Evolutionary conservation across 2,888 invertebrate species (phyloP).

Genomic region (Lochmaea capreae): DNA sequence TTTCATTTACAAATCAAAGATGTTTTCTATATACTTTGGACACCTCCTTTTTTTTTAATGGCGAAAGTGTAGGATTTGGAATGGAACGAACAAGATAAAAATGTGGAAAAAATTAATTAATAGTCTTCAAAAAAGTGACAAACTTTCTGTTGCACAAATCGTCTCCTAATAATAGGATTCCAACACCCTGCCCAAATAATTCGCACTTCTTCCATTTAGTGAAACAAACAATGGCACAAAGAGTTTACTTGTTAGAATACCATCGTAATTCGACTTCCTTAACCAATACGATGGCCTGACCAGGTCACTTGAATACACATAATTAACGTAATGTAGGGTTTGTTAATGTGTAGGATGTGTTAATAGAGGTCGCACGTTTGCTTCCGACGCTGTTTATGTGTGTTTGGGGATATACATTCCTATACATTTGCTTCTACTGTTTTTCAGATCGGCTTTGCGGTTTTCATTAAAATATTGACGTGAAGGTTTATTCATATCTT

Average conservation of each 20-base stretch:
- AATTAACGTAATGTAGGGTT: slow-evolving; percentile 44
- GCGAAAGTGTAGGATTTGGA: too few species aligned
- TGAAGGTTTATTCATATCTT: not conserved
- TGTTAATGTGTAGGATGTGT: slow-evolving; percentile 45
- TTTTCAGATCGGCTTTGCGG: not conserved
- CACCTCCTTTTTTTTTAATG: too few species aligned
- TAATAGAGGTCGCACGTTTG: slow-evolving; percentile 42
- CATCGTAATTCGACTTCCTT: slow-evolving; percentile 37
- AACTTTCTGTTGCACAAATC: too few species aligned
- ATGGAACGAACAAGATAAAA: too few species aligned
- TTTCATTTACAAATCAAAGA: too few species aligned
- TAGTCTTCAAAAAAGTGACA: too few species aligned
- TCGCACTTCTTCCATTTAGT: not conserved
- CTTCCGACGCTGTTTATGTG: slow-evolving; percentile 39
- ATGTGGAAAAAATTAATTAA: too few species aligned
- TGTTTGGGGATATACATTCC: slow-evolving; percentile 37
- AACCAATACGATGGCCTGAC: slow-evolving; percentile 34
- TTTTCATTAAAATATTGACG: not conserved
- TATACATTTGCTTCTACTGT: not conserved
- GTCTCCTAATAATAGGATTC: too few species aligned
- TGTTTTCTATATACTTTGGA: too few species aligned
- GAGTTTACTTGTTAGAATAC: slow-evolving; percentile 5
- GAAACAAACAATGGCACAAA: slow-evolving; percentile 1
- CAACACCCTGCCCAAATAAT: not conserved
- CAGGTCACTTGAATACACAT: slow-evolving; percentile 44